Evolutionary conservation across 2,888 invertebrate genomes (phyloP), one percentile per base, ranked within the genome.

Genomic region (Monopis laevigella): DNA sequence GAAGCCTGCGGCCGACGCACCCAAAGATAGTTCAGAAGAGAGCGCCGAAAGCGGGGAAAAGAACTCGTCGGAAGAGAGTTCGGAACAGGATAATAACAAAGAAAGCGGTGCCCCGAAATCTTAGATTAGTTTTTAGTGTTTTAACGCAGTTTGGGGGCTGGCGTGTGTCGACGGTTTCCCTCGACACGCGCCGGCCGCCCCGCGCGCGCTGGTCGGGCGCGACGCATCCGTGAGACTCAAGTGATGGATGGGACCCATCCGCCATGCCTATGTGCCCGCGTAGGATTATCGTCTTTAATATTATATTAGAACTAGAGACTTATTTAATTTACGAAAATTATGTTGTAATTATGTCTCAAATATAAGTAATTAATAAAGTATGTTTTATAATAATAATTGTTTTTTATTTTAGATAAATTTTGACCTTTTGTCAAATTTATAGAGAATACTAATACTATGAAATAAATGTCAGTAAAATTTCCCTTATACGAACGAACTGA

Each of bases 331-430:
- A 58, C 59, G 64, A 59, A 32, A 73, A 73, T 72, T 69, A 59
- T 54, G 67, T 67, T 75, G 77, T 78, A 78, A 75, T 77, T 74
- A 72, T 57, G 64, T 68, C 60, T 64, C 36, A 24, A 21, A 24
- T 36, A 39, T 64, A 64, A 72, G 59, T 78, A 75, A 80, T 73
- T 77, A 74, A 80, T 73, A 78, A 67, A 72, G 70, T 67, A 69
- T 63, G 65, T 71, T 73, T 59, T 68, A 55, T 61, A 63, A 60
- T 50, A 45, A 46, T 44, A 28, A 42, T 45, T 43, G 46, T 59
- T 58, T 57, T 45, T 48, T 55, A 4, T 28, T n/a, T n/a, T 11
- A n/a, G n/a, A n/a, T n/a, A n/a, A n/a, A n/a, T n/a, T n/a, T n/a
- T n/a, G n/a, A n/a, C n/a, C n/a, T n/a, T n/a, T n/a, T n/a, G n/a